Evolutionary conservation across 1,140 invertebrate species (phyloP), one percentile per base, ranked within the genome.

Genomic region (Portunus trituberculatus): DNA sequence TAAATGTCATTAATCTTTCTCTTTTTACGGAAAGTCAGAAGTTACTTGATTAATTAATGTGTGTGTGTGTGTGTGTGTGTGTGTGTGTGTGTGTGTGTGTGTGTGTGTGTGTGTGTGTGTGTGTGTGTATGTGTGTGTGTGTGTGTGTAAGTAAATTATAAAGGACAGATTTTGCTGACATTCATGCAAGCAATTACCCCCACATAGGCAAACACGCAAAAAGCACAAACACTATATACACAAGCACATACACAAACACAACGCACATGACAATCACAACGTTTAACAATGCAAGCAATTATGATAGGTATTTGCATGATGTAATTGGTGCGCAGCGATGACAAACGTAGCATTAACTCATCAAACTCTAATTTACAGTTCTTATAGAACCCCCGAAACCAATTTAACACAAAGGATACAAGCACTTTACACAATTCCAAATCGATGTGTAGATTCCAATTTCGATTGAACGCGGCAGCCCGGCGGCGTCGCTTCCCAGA

Each of bases 221-320:
- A 76, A 76, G n/a, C 31, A 88, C 86, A 88, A 16, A 88, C 86
- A 88, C 67, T 59, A 76, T n/a, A 76, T 25, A 76, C 67, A 76
- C 67, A 76, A 25, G n/a, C 67, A 76, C 67, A 25, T n/a, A 76
- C 67, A 76, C 67, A 76, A 25, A 76, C 67, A n/a, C 67, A n/a
- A 76, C 67, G 45, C 84, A 48, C 31, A 93, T 45, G 45, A 83
- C 92, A 93, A 93, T 88, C 92, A 88, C 46, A 93, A 28, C 83
- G 92, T 52, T 93, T 93, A 93, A 93, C 92, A 93, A 93, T 93
- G 92, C 92, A 93, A 93, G 92, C 92, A 93, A 93, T 88, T 93
- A 93, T 93, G 92, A 93, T 52, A 88, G 25, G 92, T 93, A 93
- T 93, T 93, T 93, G 92, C 92, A 93, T 93, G 92, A 93, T 93